Percentiles rank a stretch among this genome's conserved stretches.
phyloP scores from a whole-genome alignment of 2,113 vertebrate genomes.

The Periophthalmodon schlosseri region DNA sequence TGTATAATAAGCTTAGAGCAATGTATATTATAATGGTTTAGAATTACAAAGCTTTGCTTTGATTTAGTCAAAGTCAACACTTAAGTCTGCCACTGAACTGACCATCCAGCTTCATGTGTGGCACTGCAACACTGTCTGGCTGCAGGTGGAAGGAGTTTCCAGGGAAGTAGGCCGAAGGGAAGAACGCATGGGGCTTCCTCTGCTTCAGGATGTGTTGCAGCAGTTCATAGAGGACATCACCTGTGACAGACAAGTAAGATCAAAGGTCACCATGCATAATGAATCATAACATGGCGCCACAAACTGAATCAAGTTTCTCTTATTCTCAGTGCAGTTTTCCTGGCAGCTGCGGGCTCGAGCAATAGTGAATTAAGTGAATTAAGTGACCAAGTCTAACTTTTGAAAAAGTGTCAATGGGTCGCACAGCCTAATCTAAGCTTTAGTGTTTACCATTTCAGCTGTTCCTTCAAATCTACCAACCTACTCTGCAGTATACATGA shows the following conservation, averaged over 20 bases:
- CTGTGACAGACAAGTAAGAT: slow-evolving; percentile 68
- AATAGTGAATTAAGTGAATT: slow-evolving; percentile 36
- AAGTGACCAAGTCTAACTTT: not conserved
- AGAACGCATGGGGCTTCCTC: slow-evolving; percentile 85
- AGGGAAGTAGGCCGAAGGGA: slow-evolving; percentile 89
- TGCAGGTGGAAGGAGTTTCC: slow-evolving; percentile 89
- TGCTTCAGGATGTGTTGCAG: slow-evolving; percentile 98
- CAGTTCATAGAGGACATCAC: slow-evolving; percentile 96
- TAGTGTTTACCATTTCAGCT: not conserved
- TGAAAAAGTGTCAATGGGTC: not conserved
- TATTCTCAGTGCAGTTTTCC: slow-evolving; percentile 18
- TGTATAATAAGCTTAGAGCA: not conserved
- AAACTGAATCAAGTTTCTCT: not conserved
- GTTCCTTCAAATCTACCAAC: not conserved
- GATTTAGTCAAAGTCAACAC: not conserved
- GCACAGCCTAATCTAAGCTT: not conserved
- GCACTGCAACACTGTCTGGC: slow-evolving; percentile 79
- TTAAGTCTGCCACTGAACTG: slow-evolving; percentile 60
- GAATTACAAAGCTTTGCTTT: not conserved
- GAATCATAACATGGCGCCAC: slow-evolving; percentile 4
- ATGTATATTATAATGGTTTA: not conserved
- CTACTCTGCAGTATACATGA: no score
- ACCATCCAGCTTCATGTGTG: slow-evolving; percentile 94
- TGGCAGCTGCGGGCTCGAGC: slow-evolving; percentile 32
- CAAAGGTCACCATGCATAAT: slow-evolving; percentile 20